A percentile compares a stretch with the other conserved stretches of the same genome.
Conservation (phyloP, 2,888 invertebrate genomes). For the Ferrisia virgata region DNA sequence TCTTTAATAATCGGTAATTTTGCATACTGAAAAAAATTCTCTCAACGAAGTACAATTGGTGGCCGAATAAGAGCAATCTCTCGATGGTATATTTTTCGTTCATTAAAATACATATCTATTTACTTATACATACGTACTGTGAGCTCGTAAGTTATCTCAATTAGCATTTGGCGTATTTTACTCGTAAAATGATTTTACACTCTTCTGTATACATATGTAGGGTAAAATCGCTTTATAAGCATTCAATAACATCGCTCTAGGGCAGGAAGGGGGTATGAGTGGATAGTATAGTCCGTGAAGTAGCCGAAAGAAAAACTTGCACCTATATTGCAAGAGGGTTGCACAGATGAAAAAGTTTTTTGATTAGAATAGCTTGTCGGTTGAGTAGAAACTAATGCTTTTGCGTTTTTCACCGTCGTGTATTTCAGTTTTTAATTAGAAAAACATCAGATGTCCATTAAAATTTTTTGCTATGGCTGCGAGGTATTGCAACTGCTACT, state of each 20-base stretch:
- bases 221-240: too few species aligned
- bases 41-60: not conserved
- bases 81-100: not conserved
- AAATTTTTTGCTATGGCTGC: constrained; percentile 13
- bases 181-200: too few species aligned
- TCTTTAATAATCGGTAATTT: not conserved
- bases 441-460: constrained; percentile 37
- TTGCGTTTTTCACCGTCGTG: not conserved
- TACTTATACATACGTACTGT: too few species aligned
- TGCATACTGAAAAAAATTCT: not conserved
- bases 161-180: too few species aligned
- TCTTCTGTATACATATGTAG: too few species aligned
- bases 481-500: not conserved
- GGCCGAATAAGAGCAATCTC: not conserved
- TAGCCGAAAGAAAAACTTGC: not conserved
- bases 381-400: not conserved
- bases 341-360: not conserved
- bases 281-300: too few species aligned
- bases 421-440: constrained; percentile 28
- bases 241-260: too few species aligned
- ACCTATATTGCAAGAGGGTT: not conserved
- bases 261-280: too few species aligned
- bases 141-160: too few species aligned
- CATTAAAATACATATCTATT: too few species aligned
- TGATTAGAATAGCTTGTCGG: not conserved